Conservation (phyloP, 2,888 invertebrate species). For the Plagiodera versicolora region DNA sequence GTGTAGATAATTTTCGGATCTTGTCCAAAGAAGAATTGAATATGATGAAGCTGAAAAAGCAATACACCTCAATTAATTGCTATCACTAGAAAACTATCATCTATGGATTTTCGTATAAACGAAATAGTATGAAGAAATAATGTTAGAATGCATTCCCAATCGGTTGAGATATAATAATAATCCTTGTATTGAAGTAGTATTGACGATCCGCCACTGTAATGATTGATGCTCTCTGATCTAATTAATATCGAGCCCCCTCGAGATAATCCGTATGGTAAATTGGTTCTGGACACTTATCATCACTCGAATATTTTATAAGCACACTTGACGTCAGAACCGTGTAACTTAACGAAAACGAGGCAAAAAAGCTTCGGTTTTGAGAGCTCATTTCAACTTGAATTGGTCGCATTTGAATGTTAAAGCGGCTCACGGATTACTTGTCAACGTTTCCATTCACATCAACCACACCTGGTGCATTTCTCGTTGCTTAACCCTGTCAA, state of each 20-base stretch:
- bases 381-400: background rate
- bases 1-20: no score
- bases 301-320: conserved; percentile 4
- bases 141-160: no score
- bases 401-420: conserved; percentile 13
- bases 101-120: no score
- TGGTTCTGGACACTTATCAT: conserved; percentile 6
- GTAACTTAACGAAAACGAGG: conserved; percentile 7
- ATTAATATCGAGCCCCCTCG: background rate
- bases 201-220: background rate
- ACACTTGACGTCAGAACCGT: conserved; percentile 9
- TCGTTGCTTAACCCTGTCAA: conserved; percentile 20
- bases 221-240: background rate
- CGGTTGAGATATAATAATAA: no score
- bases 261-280: background rate
- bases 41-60: no score
- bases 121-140: no score
- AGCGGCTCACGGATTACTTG: conserved; percentile 36
- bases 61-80: no score
- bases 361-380: conserved; percentile 5
- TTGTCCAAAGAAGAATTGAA: no score
- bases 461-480: conserved; percentile 38
- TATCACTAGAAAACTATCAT: no score
- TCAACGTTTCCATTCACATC: conserved; percentile 34
- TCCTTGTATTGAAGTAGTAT: no score